These are phyloP conservation scores for Zeuzera pyrina DNA, from an alignment of 2,888 invertebrate genomes.

Conservation along the genomic window DNA sequence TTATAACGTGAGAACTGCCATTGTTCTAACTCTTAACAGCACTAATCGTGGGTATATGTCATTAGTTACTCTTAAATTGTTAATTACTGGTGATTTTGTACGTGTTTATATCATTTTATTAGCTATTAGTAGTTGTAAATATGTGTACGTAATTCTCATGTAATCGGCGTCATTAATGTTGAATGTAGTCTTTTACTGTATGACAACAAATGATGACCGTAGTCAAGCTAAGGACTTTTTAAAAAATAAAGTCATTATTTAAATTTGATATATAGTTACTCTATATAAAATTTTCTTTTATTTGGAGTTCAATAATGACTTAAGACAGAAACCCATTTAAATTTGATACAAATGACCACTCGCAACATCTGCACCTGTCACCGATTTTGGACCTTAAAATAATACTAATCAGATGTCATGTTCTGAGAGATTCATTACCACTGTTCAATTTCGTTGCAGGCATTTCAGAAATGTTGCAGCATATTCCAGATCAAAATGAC, in stretches of 20 bases:
- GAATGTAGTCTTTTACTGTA: too few relatives aligned
- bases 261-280: too few relatives aligned
- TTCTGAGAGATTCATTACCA: slow-evolving; percentile 50
- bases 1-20: slow-evolving; percentile 56
- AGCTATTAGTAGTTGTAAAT: too few relatives aligned
- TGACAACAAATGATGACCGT: too few relatives aligned
- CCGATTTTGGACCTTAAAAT: slow-evolving; percentile 39
- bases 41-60: slow-evolving; percentile 45
- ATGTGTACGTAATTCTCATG: too few relatives aligned
- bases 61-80: slow-evolving; percentile 39
- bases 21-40: slow-evolving; percentile 29
- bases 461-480: slow-evolving; percentile 16
- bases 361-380: slow-evolving; percentile 43
- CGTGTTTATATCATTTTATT: too few relatives aligned
- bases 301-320: slow-evolving; percentile 40
- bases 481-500: slow-evolving; percentile 12
- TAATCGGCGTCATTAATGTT: too few relatives aligned
- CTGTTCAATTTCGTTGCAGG: slow-evolving; percentile 25
- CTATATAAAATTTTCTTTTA: slow-evolving; percentile 7
- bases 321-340: slow-evolving; percentile 28
- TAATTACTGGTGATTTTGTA: slow-evolving; percentile 34
- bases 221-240: too few relatives aligned
- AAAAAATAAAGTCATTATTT: too few relatives aligned
- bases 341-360: slow-evolving; percentile 35
- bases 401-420: slow-evolving; percentile 46